These are phyloP conservation scores for Clarias magur DNA, from an alignment of 2,113 vertebrate species.

Conservation along the genomic window DNA sequence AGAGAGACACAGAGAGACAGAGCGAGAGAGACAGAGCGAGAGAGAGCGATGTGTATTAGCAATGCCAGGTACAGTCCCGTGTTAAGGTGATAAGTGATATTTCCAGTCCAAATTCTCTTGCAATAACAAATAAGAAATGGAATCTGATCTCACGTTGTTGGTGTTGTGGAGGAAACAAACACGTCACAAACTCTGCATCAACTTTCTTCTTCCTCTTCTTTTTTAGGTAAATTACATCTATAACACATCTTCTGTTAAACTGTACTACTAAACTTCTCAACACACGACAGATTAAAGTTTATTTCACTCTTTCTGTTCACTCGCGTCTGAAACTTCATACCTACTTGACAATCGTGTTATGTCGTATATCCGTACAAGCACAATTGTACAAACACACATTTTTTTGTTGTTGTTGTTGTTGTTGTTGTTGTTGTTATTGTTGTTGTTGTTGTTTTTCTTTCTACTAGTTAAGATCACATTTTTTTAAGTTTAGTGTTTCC, in stretches of 20 bases:
- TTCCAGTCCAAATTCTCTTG: neutral
- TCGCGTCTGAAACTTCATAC: neutral
- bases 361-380: neutral
- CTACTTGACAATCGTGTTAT: neutral
- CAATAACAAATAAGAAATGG: neutral
- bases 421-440: neutral
- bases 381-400: neutral
- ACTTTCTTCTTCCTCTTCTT: neutral
- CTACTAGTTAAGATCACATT: neutral
- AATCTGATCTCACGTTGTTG: neutral
- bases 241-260: neutral
- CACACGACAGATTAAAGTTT: neutral
- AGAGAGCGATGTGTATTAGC: neutral
- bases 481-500: neutral
- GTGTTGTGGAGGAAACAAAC: neutral
- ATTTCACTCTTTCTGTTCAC: neutral
- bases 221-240: neutral
- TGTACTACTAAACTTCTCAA: neutral
- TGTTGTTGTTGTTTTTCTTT: neutral
- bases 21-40: too few species aligned
- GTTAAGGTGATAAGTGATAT: neutral
- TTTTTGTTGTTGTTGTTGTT: too few species aligned
- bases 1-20: too few species aligned
- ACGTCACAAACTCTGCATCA: too few species aligned
- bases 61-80: neutral